phyloP scores from a whole-genome alignment of 2,113 vertebrate genomes.

The Microcebus murinus region DNA sequence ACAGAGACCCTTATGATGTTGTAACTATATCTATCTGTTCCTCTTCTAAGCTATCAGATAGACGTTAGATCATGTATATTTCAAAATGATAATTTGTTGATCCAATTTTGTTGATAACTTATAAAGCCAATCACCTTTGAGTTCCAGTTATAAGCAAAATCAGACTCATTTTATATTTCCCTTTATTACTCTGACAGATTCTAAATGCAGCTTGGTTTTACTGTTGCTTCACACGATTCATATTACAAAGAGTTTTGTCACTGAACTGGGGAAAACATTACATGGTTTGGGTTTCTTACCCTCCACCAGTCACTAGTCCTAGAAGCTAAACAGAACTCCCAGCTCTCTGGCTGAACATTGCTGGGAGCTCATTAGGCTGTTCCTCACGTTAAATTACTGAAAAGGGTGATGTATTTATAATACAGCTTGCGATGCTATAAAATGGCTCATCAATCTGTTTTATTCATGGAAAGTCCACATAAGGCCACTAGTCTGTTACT shows the following conservation, averaged over 20 bases:
- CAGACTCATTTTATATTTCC: slow-evolving; percentile 47
- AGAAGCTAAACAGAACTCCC: slow-evolving; percentile 67
- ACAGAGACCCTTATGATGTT: neutral
- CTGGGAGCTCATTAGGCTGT: slow-evolving; percentile 84
- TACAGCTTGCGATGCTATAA: slow-evolving; percentile 86
- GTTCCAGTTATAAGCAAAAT: slow-evolving; percentile 61
- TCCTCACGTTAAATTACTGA: slow-evolving; percentile 87
- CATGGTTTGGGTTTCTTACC: slow-evolving; percentile 64
- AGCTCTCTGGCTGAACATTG: slow-evolving; percentile 69
- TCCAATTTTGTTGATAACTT: slow-evolving; percentile 27
- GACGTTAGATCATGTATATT: neutral
- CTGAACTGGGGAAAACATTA: slow-evolving; percentile 68
- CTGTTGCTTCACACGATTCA: slow-evolving; percentile 57
- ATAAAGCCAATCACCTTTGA: slow-evolving; percentile 30
- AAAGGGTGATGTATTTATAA: slow-evolving; percentile 88
- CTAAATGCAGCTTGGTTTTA: slow-evolving; percentile 49
- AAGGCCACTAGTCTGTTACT: slow-evolving; percentile 88
- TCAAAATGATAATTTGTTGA: slow-evolving; percentile 39
- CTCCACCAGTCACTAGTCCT: slow-evolving; percentile 69
- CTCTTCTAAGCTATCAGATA: slow-evolving; percentile 9
- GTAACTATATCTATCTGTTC: neutral
- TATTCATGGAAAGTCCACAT: slow-evolving; percentile 87
- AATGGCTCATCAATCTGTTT: slow-evolving; percentile 90
- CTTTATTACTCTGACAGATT: slow-evolving; percentile 56
- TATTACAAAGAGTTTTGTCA: slow-evolving; percentile 53